Evolutionary conservation across 2,888 invertebrate genomes (phyloP).

Genomic region (Melipona bicolor): DNA sequence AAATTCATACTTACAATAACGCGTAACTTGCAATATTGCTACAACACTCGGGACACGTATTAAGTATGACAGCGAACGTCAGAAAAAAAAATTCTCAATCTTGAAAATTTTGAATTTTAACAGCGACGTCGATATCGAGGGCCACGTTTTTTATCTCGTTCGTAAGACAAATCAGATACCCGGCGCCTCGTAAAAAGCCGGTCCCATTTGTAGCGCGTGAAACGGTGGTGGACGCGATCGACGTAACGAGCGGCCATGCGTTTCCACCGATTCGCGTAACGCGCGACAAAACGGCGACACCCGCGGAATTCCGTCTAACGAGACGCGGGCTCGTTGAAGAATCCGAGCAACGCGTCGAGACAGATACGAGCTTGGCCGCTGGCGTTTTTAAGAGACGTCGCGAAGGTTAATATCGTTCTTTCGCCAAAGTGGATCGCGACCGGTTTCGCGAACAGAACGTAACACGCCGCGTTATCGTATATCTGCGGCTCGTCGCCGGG

Average conservation of each 20-base stretch:
- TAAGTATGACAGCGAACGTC: no score
- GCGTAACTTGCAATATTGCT: no score
- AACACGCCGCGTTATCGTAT: constrained; percentile 7
- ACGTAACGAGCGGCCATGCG: constrained; percentile 14
- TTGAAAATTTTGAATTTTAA: no score
- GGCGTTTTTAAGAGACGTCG: constrained; percentile 23
- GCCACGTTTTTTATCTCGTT: not conserved
- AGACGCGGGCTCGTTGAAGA: constrained; percentile 22
- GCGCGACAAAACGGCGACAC: constrained; percentile 34
- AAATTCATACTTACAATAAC: no score
- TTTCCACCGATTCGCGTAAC: constrained; percentile 17
- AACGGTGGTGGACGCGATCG: constrained; percentile 2
- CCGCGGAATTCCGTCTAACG: constrained; percentile 38
- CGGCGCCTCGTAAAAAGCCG: not conserved
- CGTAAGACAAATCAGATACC: not conserved
- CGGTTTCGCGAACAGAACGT: constrained; percentile 54
- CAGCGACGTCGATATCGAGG: no score
- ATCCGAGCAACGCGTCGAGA: constrained; percentile 32
- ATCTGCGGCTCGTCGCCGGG: constrained; percentile 17
- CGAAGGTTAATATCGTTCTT: constrained; percentile 57
- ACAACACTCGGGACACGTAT: no score
- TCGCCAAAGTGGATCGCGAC: constrained; percentile 37
- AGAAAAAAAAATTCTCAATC: no score
- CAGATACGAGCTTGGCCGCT: constrained; percentile 2
- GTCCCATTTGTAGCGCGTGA: constrained; percentile 15